Percentiles rank a stretch among this genome's conserved stretches.
phyloP scores from a whole-genome alignment of 1,140 invertebrate species.

The Metaphire vulgaris region DNA sequence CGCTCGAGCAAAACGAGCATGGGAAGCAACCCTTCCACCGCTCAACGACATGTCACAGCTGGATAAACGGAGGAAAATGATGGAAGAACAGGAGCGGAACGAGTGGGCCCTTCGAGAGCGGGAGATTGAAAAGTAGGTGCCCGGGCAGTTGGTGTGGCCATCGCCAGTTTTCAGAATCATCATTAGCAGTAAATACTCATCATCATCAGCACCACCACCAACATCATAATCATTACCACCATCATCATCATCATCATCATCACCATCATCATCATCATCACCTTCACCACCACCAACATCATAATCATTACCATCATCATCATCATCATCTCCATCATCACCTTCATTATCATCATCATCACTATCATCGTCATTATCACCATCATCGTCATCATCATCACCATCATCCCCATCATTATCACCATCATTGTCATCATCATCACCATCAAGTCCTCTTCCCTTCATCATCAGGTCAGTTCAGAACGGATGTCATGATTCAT shows the following conservation, averaged over 20 bases:
- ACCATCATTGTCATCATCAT: neutral
- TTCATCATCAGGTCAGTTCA: slow-evolving; percentile 1
- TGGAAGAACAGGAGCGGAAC: slow-evolving; percentile 60
- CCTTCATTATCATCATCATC: too few species aligned
- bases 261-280: neutral
- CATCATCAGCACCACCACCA: too few species aligned
- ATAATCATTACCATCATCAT: too few species aligned
- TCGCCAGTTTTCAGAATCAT: too few species aligned
- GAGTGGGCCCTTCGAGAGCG: slow-evolving; percentile 63
- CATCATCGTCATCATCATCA: too few species aligned
- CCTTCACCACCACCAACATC: too few species aligned
- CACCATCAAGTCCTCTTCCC: too few species aligned
- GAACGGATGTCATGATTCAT: too few species aligned
- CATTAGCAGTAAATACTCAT: too few species aligned
- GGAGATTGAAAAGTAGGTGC: slow-evolving; percentile 53
- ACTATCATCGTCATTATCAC: neutral
- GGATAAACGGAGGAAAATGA: slow-evolving; percentile 55
- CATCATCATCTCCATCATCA: too few species aligned
- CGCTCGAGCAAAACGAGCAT: slow-evolving; percentile 56
- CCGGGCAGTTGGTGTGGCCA: neutral
- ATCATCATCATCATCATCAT: neutral
- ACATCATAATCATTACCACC: too few species aligned
- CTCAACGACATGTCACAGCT: slow-evolving; percentile 55
- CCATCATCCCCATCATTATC: too few species aligned
- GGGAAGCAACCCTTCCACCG: slow-evolving; percentile 57